A percentile compares a stretch with the other conserved stretches of the same genome.
These are phyloP conservation scores for Myodes glareolus DNA, from an alignment of 2,113 vertebrate species.

Conservation along the genomic window DNA sequence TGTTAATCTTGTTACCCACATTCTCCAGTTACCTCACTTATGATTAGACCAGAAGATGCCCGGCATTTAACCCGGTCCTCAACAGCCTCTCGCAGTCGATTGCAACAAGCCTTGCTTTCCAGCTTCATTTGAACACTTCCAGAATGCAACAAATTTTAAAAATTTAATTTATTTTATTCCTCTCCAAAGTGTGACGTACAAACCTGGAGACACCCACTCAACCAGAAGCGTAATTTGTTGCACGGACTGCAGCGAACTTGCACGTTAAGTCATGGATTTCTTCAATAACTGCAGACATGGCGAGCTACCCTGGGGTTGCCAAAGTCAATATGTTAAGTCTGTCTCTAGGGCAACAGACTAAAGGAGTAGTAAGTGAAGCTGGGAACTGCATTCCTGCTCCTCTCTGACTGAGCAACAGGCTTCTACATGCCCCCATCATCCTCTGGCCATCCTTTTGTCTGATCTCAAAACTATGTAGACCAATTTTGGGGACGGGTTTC, in stretches of 20 bases:
- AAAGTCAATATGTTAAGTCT: constrained; percentile 77
- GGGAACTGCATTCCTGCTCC: constrained; percentile 62
- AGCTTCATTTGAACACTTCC: neutral
- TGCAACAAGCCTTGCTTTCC: constrained; percentile 18
- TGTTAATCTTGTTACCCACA: constrained; percentile 59
- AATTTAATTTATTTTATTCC: neutral
- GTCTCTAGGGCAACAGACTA: constrained; percentile 78
- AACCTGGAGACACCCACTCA: constrained; percentile 24
- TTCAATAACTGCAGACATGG: constrained; percentile 60
- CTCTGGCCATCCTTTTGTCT: constrained; percentile 57
- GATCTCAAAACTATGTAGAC: constrained; percentile 38
- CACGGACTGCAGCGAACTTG: constrained; percentile 14
- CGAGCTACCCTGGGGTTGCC: constrained; percentile 56
- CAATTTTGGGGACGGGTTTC: neutral
- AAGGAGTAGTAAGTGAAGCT: constrained; percentile 70
- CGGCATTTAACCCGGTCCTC: constrained; percentile 39
- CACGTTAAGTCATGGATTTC: constrained; percentile 61
- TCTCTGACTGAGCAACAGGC: constrained; percentile 75
- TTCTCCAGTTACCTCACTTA: constrained; percentile 42
- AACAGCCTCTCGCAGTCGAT: neutral
- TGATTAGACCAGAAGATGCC: neutral
- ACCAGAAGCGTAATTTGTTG: neutral
- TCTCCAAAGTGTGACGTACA: constrained; percentile 47
- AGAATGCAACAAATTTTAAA: neutral
- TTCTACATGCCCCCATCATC: constrained; percentile 40